Base-by-base conservation (phyloP, 2,888 invertebrate genomes). In the Cerastoderma edule region DNA sequence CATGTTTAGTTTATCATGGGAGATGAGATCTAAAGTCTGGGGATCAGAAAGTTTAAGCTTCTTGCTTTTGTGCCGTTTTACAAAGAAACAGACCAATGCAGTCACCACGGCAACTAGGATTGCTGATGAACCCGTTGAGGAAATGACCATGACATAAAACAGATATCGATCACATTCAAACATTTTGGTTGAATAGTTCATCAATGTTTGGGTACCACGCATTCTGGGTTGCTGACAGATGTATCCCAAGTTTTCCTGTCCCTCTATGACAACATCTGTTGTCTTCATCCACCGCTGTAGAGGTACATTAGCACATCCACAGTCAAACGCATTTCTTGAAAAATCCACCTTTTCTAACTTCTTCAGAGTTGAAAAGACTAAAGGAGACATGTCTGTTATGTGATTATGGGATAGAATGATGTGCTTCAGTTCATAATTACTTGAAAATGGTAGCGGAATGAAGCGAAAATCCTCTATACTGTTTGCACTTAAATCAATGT, bases 301-400 rank as follows among this genome's bases (percentile, higher is more conserved):
- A 5, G 82, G 85, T 6, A 90, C 54, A 57, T 88, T 75, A 27
- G 86, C 84, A 80, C 91, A 92, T 24, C 84, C 83, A 72, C 91
- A 91, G 39, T 82, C 56, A 69, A 89, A 89, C 6, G 88, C 88
- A 72, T 91, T 91, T 44, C 77, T 66, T 6, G 89, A 85, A 53
- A 91, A 80, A 57, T 89, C 88, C 4, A 91, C 72, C 32, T 66
- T 56, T 56, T 87, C 67, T 19, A 91, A 69, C 5, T 85, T 72
- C 22, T 56, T 50, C 10, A 90, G 56, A n/a, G 77, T 72, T 19
- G 83, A 65, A 60, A 90, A 88, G 1, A 86, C 60, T 5, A 67
- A 63, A 0, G 85, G 85, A 22, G 79, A 67, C 39, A 89, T 66
- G 1, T 48, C 69, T 27, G 67, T 72, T 8, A 91, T 66, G 1